Base-by-base conservation (phyloP, 2,113 vertebrate genomes). In the Cryptotis parvus region DNA sequence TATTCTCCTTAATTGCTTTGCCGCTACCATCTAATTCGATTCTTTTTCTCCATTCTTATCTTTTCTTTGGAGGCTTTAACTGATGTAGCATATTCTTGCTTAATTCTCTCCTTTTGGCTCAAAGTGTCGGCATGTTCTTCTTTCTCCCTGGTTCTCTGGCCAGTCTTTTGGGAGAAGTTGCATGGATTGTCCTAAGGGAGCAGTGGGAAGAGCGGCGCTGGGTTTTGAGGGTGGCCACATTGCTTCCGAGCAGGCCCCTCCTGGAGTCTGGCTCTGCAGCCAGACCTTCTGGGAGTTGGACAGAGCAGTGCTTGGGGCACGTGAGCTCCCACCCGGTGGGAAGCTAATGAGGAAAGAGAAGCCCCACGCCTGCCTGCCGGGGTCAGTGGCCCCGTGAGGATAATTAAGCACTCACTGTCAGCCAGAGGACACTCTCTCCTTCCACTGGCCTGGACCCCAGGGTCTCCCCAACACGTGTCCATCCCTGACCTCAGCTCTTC, bases 1-100 rank as follows among this genome's bases (percentile, higher is more conserved):
- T 94, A 88, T 88, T 94, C 83, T 90, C 84, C 87, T 90, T 97
- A 90, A 96, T 93, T 94, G 91, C 91, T 43, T 65, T 49, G 78
- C 72, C 37, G 72, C 75, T 68, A 35, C 41, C 72, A 94, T 94
- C 85, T 75, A 72, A 85, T 93, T 95, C 87, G 75, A 85, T 90
- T 87, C 93, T 92, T 65, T 65, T 31, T 86, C 3, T 0, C 72
- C 73, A 52, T 68, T 73, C 70, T 93, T 83, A 73, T 77, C 79
- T 94, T 87, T 92, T 76, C 94, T 81, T 45, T 15, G 78, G 87
- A 89, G 93, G 87, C 87, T 94, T 90, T 92, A 91, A 91, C 92
- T 49, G 92, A 85, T 63, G 82, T 72, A 49, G 70, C 81, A 31
- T 14, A 18, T 78, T 84, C 80, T 73, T 26, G 1, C 15, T 87